Conservation (phyloP, 2,113 vertebrate genomes). For the Rhea americana region DNA sequence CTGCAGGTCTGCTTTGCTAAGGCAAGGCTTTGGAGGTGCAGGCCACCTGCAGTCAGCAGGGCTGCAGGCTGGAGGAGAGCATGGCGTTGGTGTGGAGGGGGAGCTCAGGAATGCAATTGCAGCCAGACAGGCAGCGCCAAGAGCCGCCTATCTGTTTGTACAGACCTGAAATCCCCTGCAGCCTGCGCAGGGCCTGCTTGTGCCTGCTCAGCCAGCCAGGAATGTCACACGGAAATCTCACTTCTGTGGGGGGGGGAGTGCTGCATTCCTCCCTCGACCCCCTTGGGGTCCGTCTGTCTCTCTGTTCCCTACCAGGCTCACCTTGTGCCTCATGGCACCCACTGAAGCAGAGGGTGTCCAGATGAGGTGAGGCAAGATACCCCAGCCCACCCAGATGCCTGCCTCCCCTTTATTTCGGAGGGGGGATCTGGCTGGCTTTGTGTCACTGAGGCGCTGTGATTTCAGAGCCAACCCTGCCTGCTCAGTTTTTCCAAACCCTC, state of each 20-base stretch:
- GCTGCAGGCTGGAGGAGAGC: neutral
- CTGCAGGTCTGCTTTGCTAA: accelerated
- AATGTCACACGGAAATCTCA: neutral
- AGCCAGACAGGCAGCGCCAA: neutral
- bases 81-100: neutral
- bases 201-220: neutral
- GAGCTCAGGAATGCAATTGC: neutral
- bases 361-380: neutral
- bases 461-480: conserved; percentile 70
- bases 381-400: neutral
- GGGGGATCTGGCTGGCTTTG: conserved; percentile 59
- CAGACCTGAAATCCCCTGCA: neutral
- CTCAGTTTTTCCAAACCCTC: conserved; percentile 75
- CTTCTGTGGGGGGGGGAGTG: neutral
- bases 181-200: neutral
- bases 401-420: neutral
- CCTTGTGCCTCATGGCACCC: neutral
- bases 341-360: no score
- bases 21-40: neutral
- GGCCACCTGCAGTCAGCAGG: accelerated
- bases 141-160: neutral
- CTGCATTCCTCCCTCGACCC: neutral
- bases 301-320: neutral
- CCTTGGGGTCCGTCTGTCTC: neutral
- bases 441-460: conserved; percentile 67